Evolutionary conservation across 2,888 invertebrate genomes (phyloP).

Genomic region (Cheilosia urbana): DNA sequence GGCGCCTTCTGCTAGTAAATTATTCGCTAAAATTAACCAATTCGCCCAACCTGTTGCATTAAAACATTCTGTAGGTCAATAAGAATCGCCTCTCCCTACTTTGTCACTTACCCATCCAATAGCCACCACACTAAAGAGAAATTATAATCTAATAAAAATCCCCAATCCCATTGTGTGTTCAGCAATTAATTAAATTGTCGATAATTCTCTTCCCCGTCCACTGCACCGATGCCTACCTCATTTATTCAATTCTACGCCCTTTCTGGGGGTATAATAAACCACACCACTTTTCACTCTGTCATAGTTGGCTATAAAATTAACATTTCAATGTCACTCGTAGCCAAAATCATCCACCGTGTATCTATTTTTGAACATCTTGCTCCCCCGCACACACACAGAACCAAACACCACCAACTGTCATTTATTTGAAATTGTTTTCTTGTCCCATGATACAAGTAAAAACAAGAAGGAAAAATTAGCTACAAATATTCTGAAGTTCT

Average conservation of each 20-base stretch:
- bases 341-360: slow-evolving; percentile 13
- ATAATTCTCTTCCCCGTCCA: background rate
- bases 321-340: slow-evolving; percentile 5
- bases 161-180: slow-evolving; percentile 22
- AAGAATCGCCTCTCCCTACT: background rate
- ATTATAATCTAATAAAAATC: slow-evolving; percentile 30
- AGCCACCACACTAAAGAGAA: slow-evolving; percentile 3
- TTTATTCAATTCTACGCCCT: slow-evolving; percentile 15
- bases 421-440: background rate
- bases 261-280: slow-evolving; percentile 9
- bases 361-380: slow-evolving; percentile 39
- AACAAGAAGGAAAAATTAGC: slow-evolving; percentile 1
- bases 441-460: slow-evolving; percentile 16
- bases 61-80: background rate
- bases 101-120: background rate
- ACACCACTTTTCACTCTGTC: slow-evolving; percentile 41
- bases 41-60: background rate
- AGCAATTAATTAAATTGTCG: slow-evolving; percentile 56
- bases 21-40: background rate
- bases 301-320: slow-evolving; percentile 20
- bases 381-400: slow-evolving; percentile 25
- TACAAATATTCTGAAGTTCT: slow-evolving; percentile 37
- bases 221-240: background rate
- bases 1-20: background rate
- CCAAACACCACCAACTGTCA: slow-evolving; percentile 3